Percentiles rank a stretch among this genome's conserved stretches.
Evolutionary conservation across 2,797 vertebrate genomes (phyloP).

Genomic region (Siniperca scherzeri): DNA sequence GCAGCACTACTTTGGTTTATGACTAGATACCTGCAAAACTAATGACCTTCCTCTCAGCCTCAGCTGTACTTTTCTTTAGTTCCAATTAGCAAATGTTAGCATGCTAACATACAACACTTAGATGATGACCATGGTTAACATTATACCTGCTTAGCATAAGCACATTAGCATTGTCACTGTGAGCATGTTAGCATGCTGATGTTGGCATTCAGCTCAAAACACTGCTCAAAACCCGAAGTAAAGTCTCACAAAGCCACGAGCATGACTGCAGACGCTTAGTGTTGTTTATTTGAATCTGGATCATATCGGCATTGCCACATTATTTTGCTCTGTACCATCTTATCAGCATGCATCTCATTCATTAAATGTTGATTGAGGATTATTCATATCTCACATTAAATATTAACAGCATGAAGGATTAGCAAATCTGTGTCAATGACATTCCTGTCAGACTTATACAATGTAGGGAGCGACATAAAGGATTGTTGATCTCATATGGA

Average conservation of each 20-base stretch:
- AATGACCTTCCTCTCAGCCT: no score
- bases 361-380: conserved; percentile 47
- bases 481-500: not conserved
- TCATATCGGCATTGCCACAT: conserved; percentile 3
- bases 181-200: not conserved
- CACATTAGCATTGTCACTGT: not conserved
- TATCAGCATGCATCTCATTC: not conserved
- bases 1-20: not conserved
- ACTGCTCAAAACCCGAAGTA: not conserved
- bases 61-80: not conserved
- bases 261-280: not conserved
- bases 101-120: not conserved
- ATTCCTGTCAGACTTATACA: conserved; percentile 7
- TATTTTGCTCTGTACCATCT: conserved; percentile 14
- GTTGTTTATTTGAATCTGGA: conserved; percentile 13
- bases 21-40: not conserved
- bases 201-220: conserved; percentile 28
- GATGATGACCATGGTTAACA: not conserved
- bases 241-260: not conserved
- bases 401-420: conserved; percentile 61
- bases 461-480: conserved; percentile 4
- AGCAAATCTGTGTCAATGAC: conserved; percentile 45
- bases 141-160: not conserved
- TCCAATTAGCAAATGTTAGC: not conserved
- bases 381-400: conserved; percentile 64